phyloP scores from a whole-genome alignment of 2,797 vertebrate genomes.

The Pangasius krempfi region DNA sequence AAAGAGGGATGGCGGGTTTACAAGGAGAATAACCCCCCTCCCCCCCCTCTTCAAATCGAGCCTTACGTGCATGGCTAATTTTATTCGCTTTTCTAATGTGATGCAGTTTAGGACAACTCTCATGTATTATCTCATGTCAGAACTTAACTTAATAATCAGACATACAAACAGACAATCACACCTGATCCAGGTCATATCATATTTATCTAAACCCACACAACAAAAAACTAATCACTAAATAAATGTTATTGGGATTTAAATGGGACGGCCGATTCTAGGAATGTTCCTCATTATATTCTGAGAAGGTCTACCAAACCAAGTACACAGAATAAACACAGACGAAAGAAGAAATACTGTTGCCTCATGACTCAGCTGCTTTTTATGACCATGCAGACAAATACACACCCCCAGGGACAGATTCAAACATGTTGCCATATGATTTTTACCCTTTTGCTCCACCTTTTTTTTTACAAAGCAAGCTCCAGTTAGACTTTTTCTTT shows the following conservation, averaged over 20 bases:
- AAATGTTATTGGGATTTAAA: constrained; percentile 30
- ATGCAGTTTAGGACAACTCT: background rate
- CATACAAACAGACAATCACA: constrained; percentile 11
- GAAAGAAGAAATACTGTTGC: constrained; percentile 2
- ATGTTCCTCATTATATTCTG: constrained; percentile 26
- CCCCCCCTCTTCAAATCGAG: too few species aligned
- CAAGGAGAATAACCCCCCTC: background rate
- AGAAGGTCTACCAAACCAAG: constrained; percentile 3
- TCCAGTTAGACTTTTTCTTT: background rate
- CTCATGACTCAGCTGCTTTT: constrained; percentile 36
- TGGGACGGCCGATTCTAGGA: constrained; percentile 21
- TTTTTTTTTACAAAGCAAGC: constrained; percentile 14
- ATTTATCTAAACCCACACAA: background rate
- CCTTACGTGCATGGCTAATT: background rate
- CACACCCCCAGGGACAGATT: constrained; percentile 23
- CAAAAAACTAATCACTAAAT: constrained; percentile 1
- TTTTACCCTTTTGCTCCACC: background rate
- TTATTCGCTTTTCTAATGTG: background rate
- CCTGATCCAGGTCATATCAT: constrained; percentile 29
- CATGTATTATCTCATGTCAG: background rate
- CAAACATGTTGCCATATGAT: constrained; percentile 29
- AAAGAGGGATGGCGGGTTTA: background rate
- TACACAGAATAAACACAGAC: constrained; percentile 12
- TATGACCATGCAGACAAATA: constrained; percentile 25
- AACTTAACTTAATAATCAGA: constrained; percentile 26